Evolutionary conservation across 2,113 vertebrate genomes (phyloP).

Genomic region (Peromyscus maniculatus): DNA sequence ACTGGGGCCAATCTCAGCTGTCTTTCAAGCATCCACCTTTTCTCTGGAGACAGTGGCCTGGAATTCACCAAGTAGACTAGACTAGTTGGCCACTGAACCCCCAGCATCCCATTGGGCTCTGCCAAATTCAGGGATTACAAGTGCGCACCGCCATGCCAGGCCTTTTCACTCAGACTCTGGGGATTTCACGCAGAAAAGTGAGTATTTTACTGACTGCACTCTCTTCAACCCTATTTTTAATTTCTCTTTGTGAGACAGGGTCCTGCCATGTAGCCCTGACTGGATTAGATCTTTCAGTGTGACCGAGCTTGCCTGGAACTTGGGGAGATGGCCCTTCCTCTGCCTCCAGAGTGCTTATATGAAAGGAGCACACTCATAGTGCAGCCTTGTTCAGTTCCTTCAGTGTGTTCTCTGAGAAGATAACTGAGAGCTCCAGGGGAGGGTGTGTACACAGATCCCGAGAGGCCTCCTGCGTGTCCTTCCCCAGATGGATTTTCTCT

Average conservation of each 20-base stretch:
- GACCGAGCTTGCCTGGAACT: neutral
- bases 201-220: neutral
- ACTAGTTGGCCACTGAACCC: neutral
- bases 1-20: too few species aligned
- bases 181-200: neutral
- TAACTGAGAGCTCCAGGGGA: neutral
- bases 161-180: neutral
- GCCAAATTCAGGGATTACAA: neutral
- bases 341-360: neutral
- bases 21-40: neutral
- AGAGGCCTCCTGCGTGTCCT: neutral
- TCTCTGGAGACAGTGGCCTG: neutral
- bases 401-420: neutral
- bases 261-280: neutral
- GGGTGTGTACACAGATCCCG: neutral
- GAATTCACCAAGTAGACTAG: neutral
- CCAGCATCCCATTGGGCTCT: neutral
- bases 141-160: neutral
- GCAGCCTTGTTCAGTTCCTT: neutral
- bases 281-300: neutral
- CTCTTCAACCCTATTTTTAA: neutral
- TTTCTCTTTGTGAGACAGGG: neutral
- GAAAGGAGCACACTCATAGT: neutral
- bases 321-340: neutral
- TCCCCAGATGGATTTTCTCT: neutral